These are phyloP conservation scores for Empidonax traillii DNA, from an alignment of 2,113 vertebrate genomes.

Conservation along the genomic window DNA sequence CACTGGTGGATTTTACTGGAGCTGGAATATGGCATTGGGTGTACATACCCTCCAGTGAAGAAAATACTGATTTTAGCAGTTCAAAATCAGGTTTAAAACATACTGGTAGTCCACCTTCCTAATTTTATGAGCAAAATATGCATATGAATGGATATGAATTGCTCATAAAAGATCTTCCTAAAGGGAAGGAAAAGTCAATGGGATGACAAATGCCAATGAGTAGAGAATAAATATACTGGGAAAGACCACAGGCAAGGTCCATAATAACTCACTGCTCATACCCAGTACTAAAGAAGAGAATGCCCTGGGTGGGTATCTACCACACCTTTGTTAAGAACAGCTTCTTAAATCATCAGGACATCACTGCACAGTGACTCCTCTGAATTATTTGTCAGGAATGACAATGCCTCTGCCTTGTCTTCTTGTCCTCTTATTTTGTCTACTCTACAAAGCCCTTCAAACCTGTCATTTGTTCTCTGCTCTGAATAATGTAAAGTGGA, in stretches of 20 bases:
- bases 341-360: neutral
- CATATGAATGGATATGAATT: neutral
- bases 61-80: neutral
- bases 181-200: neutral
- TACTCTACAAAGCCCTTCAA: neutral
- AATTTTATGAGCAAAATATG: slow-evolving; percentile 15
- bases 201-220: neutral
- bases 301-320: neutral
- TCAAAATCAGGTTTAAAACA: neutral
- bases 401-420: neutral
- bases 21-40: neutral
- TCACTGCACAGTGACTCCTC: neutral
- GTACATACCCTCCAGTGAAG: neutral
- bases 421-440: neutral
- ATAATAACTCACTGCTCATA: neutral
- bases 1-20: neutral
- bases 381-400: neutral
- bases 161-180: neutral
- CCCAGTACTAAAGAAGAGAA: neutral
- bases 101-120: neutral
- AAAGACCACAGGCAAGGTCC: neutral
- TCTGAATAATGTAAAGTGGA: neutral
- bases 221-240: neutral
- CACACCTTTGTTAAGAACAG: neutral
- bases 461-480: neutral